phyloP scores from a whole-genome alignment of 2,113 vertebrate species.

The Upupa epops region DNA sequence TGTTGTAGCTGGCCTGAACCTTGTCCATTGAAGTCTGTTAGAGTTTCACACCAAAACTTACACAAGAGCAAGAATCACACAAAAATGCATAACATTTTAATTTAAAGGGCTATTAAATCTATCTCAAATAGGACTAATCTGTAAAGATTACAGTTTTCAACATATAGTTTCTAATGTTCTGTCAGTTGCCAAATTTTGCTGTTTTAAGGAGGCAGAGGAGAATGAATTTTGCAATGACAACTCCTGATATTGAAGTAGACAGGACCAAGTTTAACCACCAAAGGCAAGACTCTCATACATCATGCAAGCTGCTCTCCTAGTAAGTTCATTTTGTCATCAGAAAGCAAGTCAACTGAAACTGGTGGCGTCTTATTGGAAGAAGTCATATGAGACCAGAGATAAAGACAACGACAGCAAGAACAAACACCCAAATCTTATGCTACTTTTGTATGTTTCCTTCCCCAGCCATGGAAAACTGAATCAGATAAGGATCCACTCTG shows the following conservation, averaged over 20 bases:
- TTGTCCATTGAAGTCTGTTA: too few relatives aligned
- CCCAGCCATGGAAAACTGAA: not conserved
- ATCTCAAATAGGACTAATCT: not conserved
- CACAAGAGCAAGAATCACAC: not conserved
- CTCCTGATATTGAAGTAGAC: not conserved
- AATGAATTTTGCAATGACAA: not conserved
- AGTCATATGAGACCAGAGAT: not conserved
- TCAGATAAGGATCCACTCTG: not conserved
- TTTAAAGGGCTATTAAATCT: slow-evolving; percentile 5
- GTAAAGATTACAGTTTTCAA: not conserved
- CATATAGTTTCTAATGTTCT: not conserved
- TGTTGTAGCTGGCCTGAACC: too few relatives aligned
- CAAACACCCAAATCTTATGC: not conserved
- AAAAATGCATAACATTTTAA: not conserved
- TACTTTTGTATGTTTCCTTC: not conserved
- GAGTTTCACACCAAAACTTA: too few relatives aligned
- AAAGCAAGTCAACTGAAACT: not conserved
- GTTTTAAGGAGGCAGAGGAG: not conserved
- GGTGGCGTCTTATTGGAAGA: rapidly evolving
- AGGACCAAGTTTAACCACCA: not conserved
- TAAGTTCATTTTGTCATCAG: not conserved
- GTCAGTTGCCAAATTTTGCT: not conserved
- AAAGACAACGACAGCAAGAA: not conserved
- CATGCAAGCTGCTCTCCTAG: not conserved
- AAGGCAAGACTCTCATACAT: not conserved